Percentiles rank a stretch among this genome's conserved stretches.
phyloP scores from a whole-genome alignment of 2,113 vertebrate genomes.

The Macaca fascicularis region T2T-MFA8v1.1 NC_088380.1:35216001-35216500 shows the following conservation, averaged over 20 bases:
- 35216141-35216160: not conserved
- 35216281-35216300: not conserved
- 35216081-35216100: not conserved
- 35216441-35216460: not conserved
- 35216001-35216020: not conserved
- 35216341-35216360: not conserved
- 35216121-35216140: not conserved
- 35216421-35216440: not conserved
- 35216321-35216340: not conserved
- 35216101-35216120: not conserved
- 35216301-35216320: slow-evolving; percentile 17
- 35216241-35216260: not conserved
- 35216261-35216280: not conserved
- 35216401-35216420: not conserved
- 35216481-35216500: not conserved
- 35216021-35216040: not conserved
- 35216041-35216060: not conserved
- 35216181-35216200: not conserved
- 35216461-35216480: not conserved
- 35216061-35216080: not conserved
- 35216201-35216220: slow-evolving; percentile 19
- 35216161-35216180: not conserved
- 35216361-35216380: not conserved
- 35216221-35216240: not conserved
- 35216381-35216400: not conserved